Evolutionary conservation across 2,888 invertebrate species (phyloP), one percentile per base, ranked within the genome.

Genomic region (Spilosoma lubricipeda): DNA sequence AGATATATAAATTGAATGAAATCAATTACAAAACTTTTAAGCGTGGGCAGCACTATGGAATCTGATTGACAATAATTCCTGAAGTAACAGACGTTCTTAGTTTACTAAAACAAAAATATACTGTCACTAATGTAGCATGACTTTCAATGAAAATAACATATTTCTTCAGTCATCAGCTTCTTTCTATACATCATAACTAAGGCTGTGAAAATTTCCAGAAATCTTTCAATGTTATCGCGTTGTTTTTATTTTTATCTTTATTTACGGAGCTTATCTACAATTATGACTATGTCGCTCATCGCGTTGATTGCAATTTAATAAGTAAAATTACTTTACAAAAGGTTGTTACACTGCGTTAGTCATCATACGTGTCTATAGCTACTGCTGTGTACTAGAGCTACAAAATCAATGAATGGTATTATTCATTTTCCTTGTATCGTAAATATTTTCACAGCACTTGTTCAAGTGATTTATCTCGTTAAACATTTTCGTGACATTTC

Each of bases 11-110:
- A 72, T 66, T 74, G 23, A 73, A 73, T 69, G 52, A 65, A 65
- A 70, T 72, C 71, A 9, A 78, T 73, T 76, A 11, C 13, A 69
- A 27, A 72, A 73, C 65, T 72, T 73, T 68, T 45, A 67, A 27
- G 52, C 27, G 42, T 33, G 39, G 45, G 15, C 15, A 45, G 64
- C 23, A 33, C 33, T 30, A 8, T 11, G 11, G 9, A 45, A 8
- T n/a, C 5, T 27, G 27, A 45, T 42, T 27, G 39, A 66, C 4
- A 66, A 66, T 67, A 7, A 42, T 15, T 56, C n/a, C 3, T 56
- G 56, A 27, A n/a, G 56, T n/a, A 56, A 0, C 15, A 45, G 42
- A 45, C 45, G 45, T 45, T 15, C 3, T 39, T 39, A 39, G 11
- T n/a, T n/a, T n/a, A n/a, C n/a, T n/a, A n/a, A n/a, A n/a, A n/a